These are phyloP conservation scores for Tolypeutes matacus DNA, from an alignment of 2,797 vertebrate genomes.

Conservation along the genomic window DNA sequence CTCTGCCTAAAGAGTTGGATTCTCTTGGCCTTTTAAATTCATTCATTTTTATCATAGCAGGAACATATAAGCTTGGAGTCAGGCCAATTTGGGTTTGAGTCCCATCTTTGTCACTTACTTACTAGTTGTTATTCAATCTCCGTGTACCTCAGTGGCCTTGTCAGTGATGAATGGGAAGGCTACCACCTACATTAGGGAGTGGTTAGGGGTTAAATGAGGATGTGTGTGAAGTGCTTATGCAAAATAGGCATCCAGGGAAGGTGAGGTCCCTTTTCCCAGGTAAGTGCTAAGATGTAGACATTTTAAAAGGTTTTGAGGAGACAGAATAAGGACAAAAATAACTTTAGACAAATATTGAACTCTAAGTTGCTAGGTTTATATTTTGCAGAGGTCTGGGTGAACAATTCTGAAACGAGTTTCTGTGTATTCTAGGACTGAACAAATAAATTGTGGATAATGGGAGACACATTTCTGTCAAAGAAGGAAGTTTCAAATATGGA, in stretches of 20 bases:
- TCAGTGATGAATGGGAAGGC: neutral
- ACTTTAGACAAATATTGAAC: neutral
- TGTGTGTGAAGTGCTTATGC: neutral
- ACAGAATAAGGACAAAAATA: neutral
- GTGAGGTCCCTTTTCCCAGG: neutral
- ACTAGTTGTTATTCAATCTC: neutral
- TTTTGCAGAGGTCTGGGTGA: neutral
- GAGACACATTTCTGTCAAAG: neutral
- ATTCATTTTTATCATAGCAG: neutral
- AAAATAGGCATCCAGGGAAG: accelerated
- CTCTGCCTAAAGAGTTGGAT: neutral
- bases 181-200: neutral
- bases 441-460: neutral
- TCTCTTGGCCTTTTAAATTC: accelerated
- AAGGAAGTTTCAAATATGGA: neutral
- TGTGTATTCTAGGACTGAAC: neutral
- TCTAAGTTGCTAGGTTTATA: neutral
- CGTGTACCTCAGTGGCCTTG: neutral
- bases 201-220: neutral
- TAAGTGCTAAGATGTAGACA: neutral
- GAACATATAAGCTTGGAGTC: neutral
- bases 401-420: neutral
- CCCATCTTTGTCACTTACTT: neutral
- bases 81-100: neutral
- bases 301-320: neutral